Percentiles rank a stretch among this genome's conserved stretches.
These are phyloP conservation scores for Syndactyla subalaris DNA, from an alignment of 2,797 vertebrate genomes.

Conservation along the genomic window DNA sequence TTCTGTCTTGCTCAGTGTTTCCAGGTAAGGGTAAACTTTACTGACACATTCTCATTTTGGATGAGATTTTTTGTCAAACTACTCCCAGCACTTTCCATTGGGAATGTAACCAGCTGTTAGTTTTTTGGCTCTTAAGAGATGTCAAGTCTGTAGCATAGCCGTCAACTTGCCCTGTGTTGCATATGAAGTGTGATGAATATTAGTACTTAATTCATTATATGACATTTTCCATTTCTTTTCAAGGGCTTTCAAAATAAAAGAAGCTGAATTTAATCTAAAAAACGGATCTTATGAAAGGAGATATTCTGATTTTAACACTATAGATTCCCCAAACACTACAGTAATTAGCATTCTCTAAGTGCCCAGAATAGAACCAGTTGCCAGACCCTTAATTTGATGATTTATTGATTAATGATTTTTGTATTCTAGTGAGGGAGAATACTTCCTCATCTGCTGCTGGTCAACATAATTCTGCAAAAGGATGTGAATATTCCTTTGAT, in stretches of 20 bases:
- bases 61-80: background rate
- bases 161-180: background rate
- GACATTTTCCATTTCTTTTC: slow-evolving; percentile 22
- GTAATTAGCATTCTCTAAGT: slow-evolving; percentile 33
- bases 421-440: background rate
- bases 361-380: background rate
- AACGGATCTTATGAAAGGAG: background rate
- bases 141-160: background rate
- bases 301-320: background rate
- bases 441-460: slow-evolving; percentile 25
- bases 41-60: background rate
- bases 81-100: background rate
- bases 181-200: slow-evolving; percentile 23
- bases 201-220: slow-evolving; percentile 36
- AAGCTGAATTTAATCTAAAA: slow-evolving; percentile 21
- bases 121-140: slow-evolving; percentile 22
- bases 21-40: background rate
- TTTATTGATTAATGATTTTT: slow-evolving; percentile 56
- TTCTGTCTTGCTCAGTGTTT: background rate
- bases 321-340: background rate
- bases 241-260: slow-evolving; percentile 47
- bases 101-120: background rate
- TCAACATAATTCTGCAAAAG: background rate
- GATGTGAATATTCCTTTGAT: slow-evolving; percentile 17
- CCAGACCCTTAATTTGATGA: slow-evolving; percentile 45